Evolutionary conservation across 2,888 invertebrate species (phyloP), one percentile per base, ranked within the genome.

Genomic region (Pseudeuparius sepicola): DNA sequence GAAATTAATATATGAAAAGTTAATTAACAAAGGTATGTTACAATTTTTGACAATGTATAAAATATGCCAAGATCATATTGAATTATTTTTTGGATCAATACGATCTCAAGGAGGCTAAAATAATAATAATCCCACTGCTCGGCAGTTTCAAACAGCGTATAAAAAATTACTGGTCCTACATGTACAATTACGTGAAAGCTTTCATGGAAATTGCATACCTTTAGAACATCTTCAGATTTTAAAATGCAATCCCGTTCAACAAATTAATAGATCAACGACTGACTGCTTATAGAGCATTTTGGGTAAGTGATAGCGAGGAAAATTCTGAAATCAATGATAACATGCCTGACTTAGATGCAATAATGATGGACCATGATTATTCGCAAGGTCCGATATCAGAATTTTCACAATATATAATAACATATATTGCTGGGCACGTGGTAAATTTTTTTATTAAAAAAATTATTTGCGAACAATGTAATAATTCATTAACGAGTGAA

Each of bases 131-230:
- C n/a, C n/a, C n/a, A n/a, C n/a, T n/a, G n/a, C n/a, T n/a, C n/a
- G n/a, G n/a, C n/a, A 34, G 16, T 25, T 34, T 26, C 34, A 26
- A 10, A 27, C 34, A 4, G 27, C 27, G 3, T 34, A 26, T 34
- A 34, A 34, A 28, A 28, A 27, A 28, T 9, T 27, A 5, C 14
- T 34, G 13, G 14, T 34, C 14, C n/a, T n/a, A n/a, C 27, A 18
- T 28, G 26, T 26, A 6, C 18, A 34, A 16, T 3, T 34, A 2
- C 10, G 20, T 2, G 26, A 34, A 16, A 34, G 34, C 18, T 34
- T 34, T 16, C 11, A 27, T 3, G 26, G 17, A 17, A 34, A 34
- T 14, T 25, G 34, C 18, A 34, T 28, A 28, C 20, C 27, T 13
- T 20, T 34, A 15, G 28, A 34, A n/a, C 14, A 34, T 13, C 7